These are phyloP conservation scores for Ambastaia sidthimunki DNA, from an alignment of 2,797 vertebrate species.

Conservation along the genomic window DNA sequence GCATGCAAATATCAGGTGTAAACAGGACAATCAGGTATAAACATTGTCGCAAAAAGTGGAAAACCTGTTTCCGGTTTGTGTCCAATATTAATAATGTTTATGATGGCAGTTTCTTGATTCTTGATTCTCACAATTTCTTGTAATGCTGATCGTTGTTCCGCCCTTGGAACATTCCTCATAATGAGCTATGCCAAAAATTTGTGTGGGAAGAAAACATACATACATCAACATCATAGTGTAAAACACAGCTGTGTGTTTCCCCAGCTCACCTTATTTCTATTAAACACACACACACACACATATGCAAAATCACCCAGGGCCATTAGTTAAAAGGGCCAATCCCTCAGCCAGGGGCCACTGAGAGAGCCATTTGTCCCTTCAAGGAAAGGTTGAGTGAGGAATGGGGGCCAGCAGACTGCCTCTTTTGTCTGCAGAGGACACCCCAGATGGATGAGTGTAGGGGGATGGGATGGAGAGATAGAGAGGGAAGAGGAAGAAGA, in stretches of 20 bases:
- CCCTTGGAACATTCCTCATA: conserved; percentile 8
- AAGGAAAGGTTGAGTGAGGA: conserved; percentile 65
- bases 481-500: conserved; percentile 36
- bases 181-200: conserved; percentile 12
- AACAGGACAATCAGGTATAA: not conserved
- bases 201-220: not conserved
- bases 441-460: conserved; percentile 69
- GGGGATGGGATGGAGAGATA: conserved; percentile 62
- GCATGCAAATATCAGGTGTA: not conserved
- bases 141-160: not conserved
- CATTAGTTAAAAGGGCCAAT: conserved; percentile 62
- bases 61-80: conserved; percentile 6
- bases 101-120: not conserved
- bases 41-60: not conserved
- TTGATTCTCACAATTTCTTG: conserved; percentile 18
- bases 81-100: not conserved
- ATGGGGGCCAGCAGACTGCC: conserved; percentile 60
- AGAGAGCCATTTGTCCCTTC: conserved; percentile 69
- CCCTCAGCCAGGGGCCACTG: conserved; percentile 55
- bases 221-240: conserved; percentile 6
- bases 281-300: conserved; percentile 34
- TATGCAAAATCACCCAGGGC: conserved; percentile 8
- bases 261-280: not conserved
- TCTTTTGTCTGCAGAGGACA: conserved; percentile 65
- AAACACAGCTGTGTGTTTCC: not conserved